These are phyloP conservation scores for Panagrolaimus sp. DNA, from an alignment of 1,140 invertebrate genomes.

Conservation along the genomic window DNA sequence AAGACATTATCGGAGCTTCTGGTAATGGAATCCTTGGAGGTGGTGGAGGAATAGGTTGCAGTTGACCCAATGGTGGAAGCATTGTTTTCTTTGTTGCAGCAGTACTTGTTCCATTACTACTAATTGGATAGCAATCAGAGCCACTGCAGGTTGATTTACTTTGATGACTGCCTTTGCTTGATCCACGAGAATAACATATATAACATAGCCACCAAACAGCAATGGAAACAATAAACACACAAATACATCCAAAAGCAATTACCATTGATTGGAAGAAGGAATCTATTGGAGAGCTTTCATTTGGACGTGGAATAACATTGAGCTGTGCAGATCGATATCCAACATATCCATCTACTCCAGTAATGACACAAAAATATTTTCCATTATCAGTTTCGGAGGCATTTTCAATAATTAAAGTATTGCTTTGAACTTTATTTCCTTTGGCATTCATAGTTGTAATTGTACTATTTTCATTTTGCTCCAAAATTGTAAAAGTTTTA, in stretches of 20 bases:
- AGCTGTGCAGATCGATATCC: slow-evolving; percentile 1
- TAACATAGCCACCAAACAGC: neutral
- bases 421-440: neutral
- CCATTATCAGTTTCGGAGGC: neutral
- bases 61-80: neutral
- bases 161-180: neutral
- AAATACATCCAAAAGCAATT: neutral
- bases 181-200: neutral
- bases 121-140: slow-evolving; percentile 4
- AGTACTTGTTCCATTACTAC: neutral
- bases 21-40: neutral
- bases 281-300: neutral
- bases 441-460: neutral
- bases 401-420: slow-evolving; percentile 9
- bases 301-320: neutral
- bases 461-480: slow-evolving; percentile 1
- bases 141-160: neutral
- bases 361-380: slow-evolving; percentile 10
- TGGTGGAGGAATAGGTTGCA: neutral
- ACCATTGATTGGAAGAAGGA: neutral
- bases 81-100: neutral
- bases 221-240: slow-evolving; percentile 1
- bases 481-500: slow-evolving; percentile 16
- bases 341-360: neutral
- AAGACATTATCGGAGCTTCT: neutral